A percentile compares a stretch with the other conserved stretches of the same genome.
Evolutionary conservation across 2,113 vertebrate genomes (phyloP).

Genomic region (Tetrao urogallus): DNA sequence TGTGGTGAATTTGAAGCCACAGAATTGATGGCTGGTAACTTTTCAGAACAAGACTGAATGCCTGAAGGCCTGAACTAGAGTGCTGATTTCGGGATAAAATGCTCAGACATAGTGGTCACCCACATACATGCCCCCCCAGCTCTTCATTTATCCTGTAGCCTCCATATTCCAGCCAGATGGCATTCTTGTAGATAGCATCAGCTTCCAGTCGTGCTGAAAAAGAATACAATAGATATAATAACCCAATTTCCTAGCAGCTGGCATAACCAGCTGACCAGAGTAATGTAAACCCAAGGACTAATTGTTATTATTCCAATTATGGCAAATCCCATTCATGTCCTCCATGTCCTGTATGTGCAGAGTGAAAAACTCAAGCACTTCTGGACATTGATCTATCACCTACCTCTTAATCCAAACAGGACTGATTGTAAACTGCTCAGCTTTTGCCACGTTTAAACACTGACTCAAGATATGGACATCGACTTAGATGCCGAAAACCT

Average conservation of each 20-base stretch:
- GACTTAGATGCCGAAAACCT: background rate
- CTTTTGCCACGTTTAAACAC: background rate
- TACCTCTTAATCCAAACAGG: background rate
- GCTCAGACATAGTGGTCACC: background rate
- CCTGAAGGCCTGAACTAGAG: background rate
- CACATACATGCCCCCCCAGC: background rate
- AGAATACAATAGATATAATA: background rate
- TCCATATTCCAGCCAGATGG: background rate
- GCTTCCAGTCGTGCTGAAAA: background rate
- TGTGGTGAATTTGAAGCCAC: background rate
- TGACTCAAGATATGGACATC: background rate
- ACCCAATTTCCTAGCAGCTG: background rate
- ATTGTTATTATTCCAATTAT: background rate
- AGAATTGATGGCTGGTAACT: background rate
- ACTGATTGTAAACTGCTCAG: background rate
- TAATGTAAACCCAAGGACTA: background rate
- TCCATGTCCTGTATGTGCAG: background rate
- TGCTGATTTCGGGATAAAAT: background rate
- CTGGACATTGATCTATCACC: background rate
- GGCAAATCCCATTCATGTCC: background rate
- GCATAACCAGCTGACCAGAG: background rate
- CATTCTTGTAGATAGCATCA: fast-evolving
- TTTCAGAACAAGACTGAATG: background rate
- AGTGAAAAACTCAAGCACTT: background rate
- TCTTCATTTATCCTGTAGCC: background rate